These are phyloP conservation scores for Eulimnadia texana DNA, from an alignment of 1,140 invertebrate species.

Conservation along the genomic window DNA sequence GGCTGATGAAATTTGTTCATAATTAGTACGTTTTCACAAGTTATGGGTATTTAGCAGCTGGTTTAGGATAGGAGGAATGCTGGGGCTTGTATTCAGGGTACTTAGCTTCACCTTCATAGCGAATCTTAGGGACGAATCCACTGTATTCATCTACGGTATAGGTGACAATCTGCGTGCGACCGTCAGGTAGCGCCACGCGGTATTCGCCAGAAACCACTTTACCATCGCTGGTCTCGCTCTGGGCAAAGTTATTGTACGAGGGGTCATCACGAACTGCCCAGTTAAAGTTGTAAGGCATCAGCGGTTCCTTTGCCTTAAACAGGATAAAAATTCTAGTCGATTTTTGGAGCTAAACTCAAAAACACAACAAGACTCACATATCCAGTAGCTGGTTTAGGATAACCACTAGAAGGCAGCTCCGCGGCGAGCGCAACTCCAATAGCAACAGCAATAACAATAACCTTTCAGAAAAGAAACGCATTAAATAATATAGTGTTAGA, in stretches of 20 bases:
- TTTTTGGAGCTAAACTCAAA: too few relatives aligned
- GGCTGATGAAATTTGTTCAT: not conserved
- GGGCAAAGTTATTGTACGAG: conserved; percentile 3
- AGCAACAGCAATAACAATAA: too few relatives aligned
- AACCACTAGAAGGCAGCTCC: too few relatives aligned
- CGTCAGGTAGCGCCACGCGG: not conserved
- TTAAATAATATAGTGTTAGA: too few relatives aligned
- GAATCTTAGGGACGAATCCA: conserved; percentile 4
- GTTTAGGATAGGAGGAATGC: not conserved
- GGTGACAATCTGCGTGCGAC: not conserved
- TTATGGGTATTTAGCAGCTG: not conserved
- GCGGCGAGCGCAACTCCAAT: too few relatives aligned
- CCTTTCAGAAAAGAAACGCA: too few relatives aligned
- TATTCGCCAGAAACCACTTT: conserved; percentile 1
- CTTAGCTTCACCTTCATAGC: not conserved
- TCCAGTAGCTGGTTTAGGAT: too few relatives aligned
- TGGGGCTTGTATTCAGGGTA: conserved; percentile 2
- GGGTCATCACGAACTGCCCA: conserved; percentile 4
- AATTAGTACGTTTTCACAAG: not conserved
- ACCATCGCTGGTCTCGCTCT: not conserved
- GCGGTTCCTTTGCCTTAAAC: not conserved
- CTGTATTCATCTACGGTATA: conserved; percentile 6
- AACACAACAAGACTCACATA: too few relatives aligned
- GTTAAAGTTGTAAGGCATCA: conserved; percentile 10
- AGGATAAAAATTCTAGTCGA: too few relatives aligned